Base-by-base conservation (phyloP, 2,888 invertebrate genomes). In the Altica lythri region DNA sequence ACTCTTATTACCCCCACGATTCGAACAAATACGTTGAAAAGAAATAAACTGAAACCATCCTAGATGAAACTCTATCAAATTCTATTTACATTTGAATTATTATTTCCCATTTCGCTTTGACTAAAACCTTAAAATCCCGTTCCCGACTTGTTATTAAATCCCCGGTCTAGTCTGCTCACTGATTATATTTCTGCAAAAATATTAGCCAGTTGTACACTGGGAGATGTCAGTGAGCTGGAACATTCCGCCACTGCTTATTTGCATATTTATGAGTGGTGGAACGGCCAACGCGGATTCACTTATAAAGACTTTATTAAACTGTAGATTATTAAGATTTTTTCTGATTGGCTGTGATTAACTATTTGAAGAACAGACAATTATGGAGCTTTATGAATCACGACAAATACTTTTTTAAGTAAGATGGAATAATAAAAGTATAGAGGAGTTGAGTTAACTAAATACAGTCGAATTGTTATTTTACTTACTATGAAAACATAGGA, bases 81-180 rank as follows among this genome's bases (percentile, higher is more conserved):
- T 48, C 34, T 48, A 48, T 48, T 48, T 48, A 40, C 48, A 30
- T 17, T 48, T 8, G 48, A 38, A 22, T 48, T 40, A 35, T 40
- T 48, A 40, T 48, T 40, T 30, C 30, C 30, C 29, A 19, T 48
- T 48, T 38, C 48, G 27, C 38, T 48, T 38, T 13, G 30, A 40
- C 18, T 40, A 48, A 49, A 40, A 49, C 49, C 49, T 32, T 32
- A 22, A 18, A 49, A 49, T 42, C 49, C 49, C 14, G 38, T 27
- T 48, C 38, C 38, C 17, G 47, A 48, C 30, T 30, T 25, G 49
- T 42, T 49, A 49, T 49, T 49, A 49, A 49, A 40, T 49, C 49
- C 49, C 4, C 9, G 30, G 29, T 17, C 25, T 40, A 30, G 30
- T n/a, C 29, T 40, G 30, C 49, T 25, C 10, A 22, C 40, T 32